Evolutionary conservation across 1,140 invertebrate species (phyloP).

Genomic region (Hycleus cichorii): DNA sequence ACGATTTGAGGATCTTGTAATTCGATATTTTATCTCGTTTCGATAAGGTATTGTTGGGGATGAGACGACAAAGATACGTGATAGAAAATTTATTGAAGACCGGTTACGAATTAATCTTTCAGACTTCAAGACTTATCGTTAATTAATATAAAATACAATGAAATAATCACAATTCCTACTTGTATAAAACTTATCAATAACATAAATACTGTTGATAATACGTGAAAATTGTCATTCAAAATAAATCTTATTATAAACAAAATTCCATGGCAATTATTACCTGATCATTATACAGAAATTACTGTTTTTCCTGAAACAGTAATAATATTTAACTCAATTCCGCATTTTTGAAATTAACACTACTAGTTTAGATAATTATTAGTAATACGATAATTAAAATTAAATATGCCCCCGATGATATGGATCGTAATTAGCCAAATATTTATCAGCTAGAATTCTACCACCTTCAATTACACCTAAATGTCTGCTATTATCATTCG

Average conservation of each 20-base stretch:
- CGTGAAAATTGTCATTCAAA: no score
- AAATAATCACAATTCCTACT: no score
- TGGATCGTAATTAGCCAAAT: constrained; percentile 37
- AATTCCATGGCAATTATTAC: constrained; percentile 13
- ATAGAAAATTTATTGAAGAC: no score
- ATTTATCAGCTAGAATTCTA: constrained; percentile 38
- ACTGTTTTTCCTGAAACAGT: neutral
- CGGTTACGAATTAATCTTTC: no score
- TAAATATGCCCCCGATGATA: constrained; percentile 40
- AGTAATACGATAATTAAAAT: constrained; percentile 1
- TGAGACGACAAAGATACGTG: no score
- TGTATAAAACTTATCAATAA: no score
- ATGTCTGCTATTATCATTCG: constrained; percentile 28
- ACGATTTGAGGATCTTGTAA: no score
- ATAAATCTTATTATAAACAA: constrained; percentile 40
- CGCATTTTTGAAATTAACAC: neutral
- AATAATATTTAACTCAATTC: neutral
- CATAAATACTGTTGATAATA: no score
- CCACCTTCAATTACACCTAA: constrained; percentile 32
- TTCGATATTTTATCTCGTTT: no score
- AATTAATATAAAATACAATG: no score
- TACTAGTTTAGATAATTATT: neutral
- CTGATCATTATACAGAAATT: constrained; percentile 5
- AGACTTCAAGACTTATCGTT: no score
- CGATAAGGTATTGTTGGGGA: no score